phyloP scores from a whole-genome alignment of 2,888 invertebrate genomes.

The Crepidodera aurea region DNA sequence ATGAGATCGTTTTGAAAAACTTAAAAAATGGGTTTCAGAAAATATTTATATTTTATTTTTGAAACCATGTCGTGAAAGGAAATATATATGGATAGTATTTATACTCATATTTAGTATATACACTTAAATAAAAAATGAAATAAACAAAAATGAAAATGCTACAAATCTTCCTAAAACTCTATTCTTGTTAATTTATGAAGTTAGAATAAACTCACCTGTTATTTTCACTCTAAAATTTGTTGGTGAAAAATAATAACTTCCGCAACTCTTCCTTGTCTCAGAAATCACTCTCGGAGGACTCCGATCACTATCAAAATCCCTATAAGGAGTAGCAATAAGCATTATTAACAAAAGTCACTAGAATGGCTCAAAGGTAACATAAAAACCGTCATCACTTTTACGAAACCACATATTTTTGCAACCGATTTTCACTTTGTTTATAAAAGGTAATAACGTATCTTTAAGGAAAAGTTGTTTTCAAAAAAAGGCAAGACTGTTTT shows the following conservation, averaged over 20 bases:
- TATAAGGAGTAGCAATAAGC: slow-evolving; percentile 53
- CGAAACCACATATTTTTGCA: slow-evolving; percentile 15
- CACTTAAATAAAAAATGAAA: too few relatives aligned
- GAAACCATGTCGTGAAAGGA: too few relatives aligned
- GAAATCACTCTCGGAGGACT: slow-evolving; percentile 59
- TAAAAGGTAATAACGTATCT: slow-evolving; percentile 25
- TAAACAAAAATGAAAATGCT: too few relatives aligned
- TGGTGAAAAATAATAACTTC: slow-evolving; percentile 43
- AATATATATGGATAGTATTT: too few relatives aligned
- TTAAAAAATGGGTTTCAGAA: too few relatives aligned
- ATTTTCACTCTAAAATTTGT: slow-evolving; percentile 55
- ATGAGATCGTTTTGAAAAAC: too few relatives aligned
- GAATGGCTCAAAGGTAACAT: slow-evolving; percentile 11
- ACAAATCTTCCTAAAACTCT: too few relatives aligned
- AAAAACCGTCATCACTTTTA: slow-evolving; percentile 13
- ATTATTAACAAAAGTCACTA: slow-evolving; percentile 37
- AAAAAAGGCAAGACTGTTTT: slow-evolving; percentile 27
- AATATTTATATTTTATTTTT: too few relatives aligned
- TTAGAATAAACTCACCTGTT: slow-evolving; percentile 52
- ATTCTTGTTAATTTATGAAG: too few relatives aligned
- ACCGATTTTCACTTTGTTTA: slow-evolving; percentile 31
- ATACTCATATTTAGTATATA: too few relatives aligned
- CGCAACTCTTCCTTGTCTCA: slow-evolving; percentile 55
- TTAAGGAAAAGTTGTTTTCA: slow-evolving; percentile 35
- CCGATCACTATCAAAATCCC: slow-evolving; percentile 49